These are phyloP conservation scores for Varanus komodoensis DNA, from an alignment of 2,113 vertebrate genomes.

Conservation along the genomic window DNA sequence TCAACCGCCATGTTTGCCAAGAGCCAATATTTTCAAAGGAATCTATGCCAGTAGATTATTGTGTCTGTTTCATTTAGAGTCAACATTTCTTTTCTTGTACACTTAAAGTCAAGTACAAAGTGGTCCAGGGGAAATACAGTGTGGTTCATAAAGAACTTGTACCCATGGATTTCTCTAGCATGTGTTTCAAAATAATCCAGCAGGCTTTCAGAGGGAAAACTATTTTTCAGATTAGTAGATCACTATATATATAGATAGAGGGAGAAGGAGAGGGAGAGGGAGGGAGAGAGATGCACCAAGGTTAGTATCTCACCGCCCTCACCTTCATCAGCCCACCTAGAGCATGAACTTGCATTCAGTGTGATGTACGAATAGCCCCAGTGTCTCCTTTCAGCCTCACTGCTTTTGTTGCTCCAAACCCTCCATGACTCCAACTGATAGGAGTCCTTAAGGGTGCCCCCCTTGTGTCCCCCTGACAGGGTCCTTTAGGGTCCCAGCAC, in stretches of 20 bases:
- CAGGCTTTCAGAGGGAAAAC: constrained; percentile 11
- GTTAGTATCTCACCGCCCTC: too few species aligned
- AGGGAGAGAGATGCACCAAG: too few species aligned
- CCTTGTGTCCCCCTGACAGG: too few species aligned
- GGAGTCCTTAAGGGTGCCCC: neutral
- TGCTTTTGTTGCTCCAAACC: neutral
- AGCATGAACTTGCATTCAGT: too few species aligned
- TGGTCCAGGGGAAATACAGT: constrained; percentile 57
- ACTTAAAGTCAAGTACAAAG: constrained; percentile 72
- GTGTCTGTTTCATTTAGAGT: constrained; percentile 77
- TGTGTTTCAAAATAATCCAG: constrained; percentile 33
- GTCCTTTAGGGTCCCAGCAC: too few species aligned
- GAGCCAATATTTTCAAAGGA: constrained; percentile 64
- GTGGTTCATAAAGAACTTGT: constrained; percentile 68
- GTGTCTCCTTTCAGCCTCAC: too few species aligned
- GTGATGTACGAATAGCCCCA: too few species aligned
- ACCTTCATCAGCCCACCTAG: too few species aligned
- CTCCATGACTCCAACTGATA: neutral
- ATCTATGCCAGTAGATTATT: constrained; percentile 71
- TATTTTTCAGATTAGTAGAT: too few species aligned
- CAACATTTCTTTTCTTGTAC: constrained; percentile 75
- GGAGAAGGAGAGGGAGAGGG: too few species aligned
- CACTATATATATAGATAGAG: too few species aligned
- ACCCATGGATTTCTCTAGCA: constrained; percentile 22
- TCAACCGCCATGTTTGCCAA: constrained; percentile 68